Base-by-base conservation (phyloP, 2,888 invertebrate genomes). In the Andrena marginata region DNA sequence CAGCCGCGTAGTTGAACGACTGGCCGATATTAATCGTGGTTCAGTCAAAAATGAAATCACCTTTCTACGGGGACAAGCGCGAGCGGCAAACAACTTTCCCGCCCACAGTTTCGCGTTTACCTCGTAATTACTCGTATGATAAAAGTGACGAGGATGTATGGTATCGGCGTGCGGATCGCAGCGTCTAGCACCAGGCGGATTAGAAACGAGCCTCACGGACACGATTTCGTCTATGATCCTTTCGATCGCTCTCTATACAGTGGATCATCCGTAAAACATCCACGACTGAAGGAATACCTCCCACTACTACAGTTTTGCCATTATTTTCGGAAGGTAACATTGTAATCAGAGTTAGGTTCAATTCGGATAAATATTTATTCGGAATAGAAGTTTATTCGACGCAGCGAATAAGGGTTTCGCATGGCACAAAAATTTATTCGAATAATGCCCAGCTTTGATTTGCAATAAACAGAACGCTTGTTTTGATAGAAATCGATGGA, bases 51-150 rank as follows among this genome's bases (percentile, higher is more conserved):
- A 77, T 82, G 76, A 88, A 90, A 85, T 87, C 86, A 84, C 88
- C 89, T 90, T 89, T 91, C 89, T 88, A 89, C 64, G 74, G 78
- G 81, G 86, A 89, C 88, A 89, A 87, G 86, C 86, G 80, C 87
- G 87, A 20, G 56, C 56, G 23, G 85, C 87, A 83, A 88, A 88
- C 89, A 89, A 91, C 92, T 92, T 92, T 92, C 90, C 92, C 90
- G 90, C 90, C 90, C 90, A 91, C 91, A 78, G 87, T 86, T 86
- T 84, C 85, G 77, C 78, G 70, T 80, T 80, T 77, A 42, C 73
- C 69, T 76, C 75, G 77, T 86, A 89, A 89, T 89, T 89, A 85
- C 80, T 74, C 54, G 56, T 51, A 64, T 67, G 75, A 63, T 75
- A 77, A 70, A 77, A 77, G n/a, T 64, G 10, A 29, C n/a, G 23